Percentiles rank a stretch among this genome's conserved stretches.
Conservation (phyloP, 2,113 vertebrate genomes). For the Nyctereutes procyonoides region DNA sequence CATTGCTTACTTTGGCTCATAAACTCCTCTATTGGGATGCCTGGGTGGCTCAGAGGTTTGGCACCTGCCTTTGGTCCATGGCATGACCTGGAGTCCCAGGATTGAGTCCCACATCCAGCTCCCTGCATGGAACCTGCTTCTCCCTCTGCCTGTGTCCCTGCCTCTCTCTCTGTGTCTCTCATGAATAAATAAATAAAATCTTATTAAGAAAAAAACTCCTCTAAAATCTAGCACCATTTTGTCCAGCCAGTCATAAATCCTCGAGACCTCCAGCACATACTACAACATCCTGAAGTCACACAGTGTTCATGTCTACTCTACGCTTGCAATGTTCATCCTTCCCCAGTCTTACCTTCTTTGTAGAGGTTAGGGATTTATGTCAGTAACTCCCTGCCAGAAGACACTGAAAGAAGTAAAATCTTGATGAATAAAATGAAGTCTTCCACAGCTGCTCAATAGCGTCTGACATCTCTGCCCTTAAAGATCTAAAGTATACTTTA, state of each 20-base stretch:
- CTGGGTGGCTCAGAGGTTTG: no score
- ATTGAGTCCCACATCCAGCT: no score
- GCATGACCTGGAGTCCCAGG: no score
- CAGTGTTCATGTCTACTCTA: fast-evolving
- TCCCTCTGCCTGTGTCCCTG: no score
- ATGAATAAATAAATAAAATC: no score
- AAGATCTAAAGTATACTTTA: not conserved
- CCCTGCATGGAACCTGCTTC: no score
- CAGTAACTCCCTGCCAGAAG: not conserved
- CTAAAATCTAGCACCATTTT: not conserved
- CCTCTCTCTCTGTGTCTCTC: no score
- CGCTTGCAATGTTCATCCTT: not conserved
- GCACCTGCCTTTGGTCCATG: no score
- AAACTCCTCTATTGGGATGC: not conserved
- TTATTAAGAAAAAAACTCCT: no score
- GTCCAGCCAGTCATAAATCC: not conserved
- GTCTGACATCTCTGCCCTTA: not conserved
- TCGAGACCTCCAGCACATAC: not conserved
- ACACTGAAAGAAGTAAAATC: not conserved
- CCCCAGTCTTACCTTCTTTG: not conserved
- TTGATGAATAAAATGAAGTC: not conserved
- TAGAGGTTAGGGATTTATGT: not conserved
- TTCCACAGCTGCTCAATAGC: not conserved
- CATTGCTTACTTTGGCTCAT: not conserved
- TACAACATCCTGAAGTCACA: not conserved